Percentiles rank a stretch among this genome's conserved stretches.
phyloP scores from a whole-genome alignment of 2,888 invertebrate species.

The Eulithis prunata region DNA sequence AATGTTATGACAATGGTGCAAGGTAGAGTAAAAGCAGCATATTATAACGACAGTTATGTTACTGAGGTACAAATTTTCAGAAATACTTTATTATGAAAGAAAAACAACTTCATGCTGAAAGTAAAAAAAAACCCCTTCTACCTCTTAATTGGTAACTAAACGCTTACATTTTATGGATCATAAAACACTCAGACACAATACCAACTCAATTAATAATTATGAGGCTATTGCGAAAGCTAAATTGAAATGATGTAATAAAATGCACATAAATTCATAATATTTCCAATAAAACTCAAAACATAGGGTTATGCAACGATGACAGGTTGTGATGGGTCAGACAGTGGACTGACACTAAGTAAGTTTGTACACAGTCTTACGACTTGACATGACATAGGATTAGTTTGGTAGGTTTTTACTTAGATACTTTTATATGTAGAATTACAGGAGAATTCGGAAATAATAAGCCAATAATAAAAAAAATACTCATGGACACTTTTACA shows the following conservation, averaged over 20 bases:
- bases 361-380: background rate
- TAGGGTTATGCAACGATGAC: slow-evolving; percentile 10
- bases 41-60: too few relatives aligned
- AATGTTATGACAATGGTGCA: too few relatives aligned
- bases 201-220: slow-evolving; percentile 18
- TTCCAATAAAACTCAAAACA: slow-evolving; percentile 15
- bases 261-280: slow-evolving; percentile 21
- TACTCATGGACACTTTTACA: too few relatives aligned
- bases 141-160: slow-evolving; percentile 12
- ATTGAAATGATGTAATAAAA: slow-evolving; percentile 26
- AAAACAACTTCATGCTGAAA: too few relatives aligned
- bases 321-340: slow-evolving; percentile 11
- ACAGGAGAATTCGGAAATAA: too few relatives aligned
- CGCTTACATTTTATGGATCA: slow-evolving; percentile 12
- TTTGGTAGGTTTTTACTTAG: too few relatives aligned
- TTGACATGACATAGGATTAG: too few relatives aligned
- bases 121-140: background rate
- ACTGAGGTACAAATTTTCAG: too few relatives aligned
- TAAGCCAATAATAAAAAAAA: too few relatives aligned
- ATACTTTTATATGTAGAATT: too few relatives aligned
- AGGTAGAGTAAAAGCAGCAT: too few relatives aligned
- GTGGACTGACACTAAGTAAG: slow-evolving; percentile 7
- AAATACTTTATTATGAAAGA: too few relatives aligned
- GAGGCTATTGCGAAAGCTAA: slow-evolving; percentile 23
- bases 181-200: slow-evolving; percentile 20